phyloP scores from a whole-genome alignment of 92 coral and sea anemone genomes.

The Micromussa lordhowensis region DNA sequence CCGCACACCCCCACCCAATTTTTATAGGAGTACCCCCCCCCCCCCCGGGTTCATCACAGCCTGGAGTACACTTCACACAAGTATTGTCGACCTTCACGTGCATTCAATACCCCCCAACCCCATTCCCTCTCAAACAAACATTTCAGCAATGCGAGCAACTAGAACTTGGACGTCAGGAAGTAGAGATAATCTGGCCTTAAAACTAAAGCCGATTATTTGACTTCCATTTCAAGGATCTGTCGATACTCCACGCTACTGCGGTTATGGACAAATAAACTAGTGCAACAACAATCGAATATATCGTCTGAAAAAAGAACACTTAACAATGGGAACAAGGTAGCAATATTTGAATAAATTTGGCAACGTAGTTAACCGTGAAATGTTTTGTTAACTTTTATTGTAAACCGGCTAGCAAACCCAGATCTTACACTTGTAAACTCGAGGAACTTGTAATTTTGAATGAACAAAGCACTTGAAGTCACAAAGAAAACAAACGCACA shows the following conservation, averaged over 20 bases:
- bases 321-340: slow-evolving; percentile 1
- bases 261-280: neutral
- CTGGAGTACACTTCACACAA: neutral
- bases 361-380: neutral
- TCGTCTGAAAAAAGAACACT: slow-evolving; percentile 14
- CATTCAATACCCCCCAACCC: neutral
- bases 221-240: neutral
- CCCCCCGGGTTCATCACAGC: neutral
- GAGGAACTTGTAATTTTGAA: neutral
- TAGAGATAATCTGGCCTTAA: neutral
- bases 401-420: neutral
- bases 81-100: neutral
- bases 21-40: no score
- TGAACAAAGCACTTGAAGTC: neutral
- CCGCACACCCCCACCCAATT: no score
- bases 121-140: neutral
- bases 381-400: neutral
- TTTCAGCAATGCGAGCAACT: neutral
- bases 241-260: neutral
- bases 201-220: slow-evolving; percentile 3
- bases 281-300: neutral
- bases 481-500: neutral
- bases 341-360: slow-evolving; percentile 21
- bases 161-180: neutral
- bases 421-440: neutral